Conservation (phyloP, 2,797 vertebrate genomes). For the Gephyroberyx darwinii region DNA sequence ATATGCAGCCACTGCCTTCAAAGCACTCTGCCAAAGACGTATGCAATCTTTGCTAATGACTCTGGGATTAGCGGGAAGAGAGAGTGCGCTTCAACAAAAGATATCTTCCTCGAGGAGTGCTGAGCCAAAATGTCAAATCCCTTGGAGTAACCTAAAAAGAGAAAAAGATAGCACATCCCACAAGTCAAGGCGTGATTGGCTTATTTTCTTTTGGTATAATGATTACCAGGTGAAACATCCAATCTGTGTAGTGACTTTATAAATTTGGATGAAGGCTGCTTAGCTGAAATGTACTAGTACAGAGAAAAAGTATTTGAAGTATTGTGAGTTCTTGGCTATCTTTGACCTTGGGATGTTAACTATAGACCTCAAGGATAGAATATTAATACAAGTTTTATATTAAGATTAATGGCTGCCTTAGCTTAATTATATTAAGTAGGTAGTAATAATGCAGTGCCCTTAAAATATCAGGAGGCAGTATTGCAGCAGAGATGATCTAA, state of each 20-base stretch:
- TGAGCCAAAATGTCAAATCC: conserved; percentile 48
- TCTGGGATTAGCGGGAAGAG: conserved; percentile 38
- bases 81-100: conserved; percentile 42
- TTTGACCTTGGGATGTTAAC: conserved; percentile 20
- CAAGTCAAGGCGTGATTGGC: conserved; percentile 9
- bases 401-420: neutral
- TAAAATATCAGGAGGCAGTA: conserved; percentile 49
- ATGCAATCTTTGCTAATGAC: conserved; percentile 41
- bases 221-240: neutral
- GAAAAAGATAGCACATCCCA: conserved; percentile 7
- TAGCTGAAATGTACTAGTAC: conserved; percentile 5
- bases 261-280: conserved; percentile 34
- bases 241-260: conserved; percentile 5
- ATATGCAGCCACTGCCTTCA: conserved; percentile 47
- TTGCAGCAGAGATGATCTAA: conserved; percentile 29
- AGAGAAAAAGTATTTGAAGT: conserved; percentile 1
- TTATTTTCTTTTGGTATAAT: neutral
- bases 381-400: neutral
- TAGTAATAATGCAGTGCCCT: conserved; percentile 21
- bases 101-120: conserved; percentile 33
- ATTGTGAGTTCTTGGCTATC: conserved; percentile 7
- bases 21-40: conserved; percentile 64
- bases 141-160: conserved; percentile 13
- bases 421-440: conserved; percentile 29
- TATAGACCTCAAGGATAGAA: conserved; percentile 21